Percentiles rank a stretch among this genome's conserved stretches.
Conservation (phyloP, 2,797 vertebrate species). For the Lophura swinhoii region DNA sequence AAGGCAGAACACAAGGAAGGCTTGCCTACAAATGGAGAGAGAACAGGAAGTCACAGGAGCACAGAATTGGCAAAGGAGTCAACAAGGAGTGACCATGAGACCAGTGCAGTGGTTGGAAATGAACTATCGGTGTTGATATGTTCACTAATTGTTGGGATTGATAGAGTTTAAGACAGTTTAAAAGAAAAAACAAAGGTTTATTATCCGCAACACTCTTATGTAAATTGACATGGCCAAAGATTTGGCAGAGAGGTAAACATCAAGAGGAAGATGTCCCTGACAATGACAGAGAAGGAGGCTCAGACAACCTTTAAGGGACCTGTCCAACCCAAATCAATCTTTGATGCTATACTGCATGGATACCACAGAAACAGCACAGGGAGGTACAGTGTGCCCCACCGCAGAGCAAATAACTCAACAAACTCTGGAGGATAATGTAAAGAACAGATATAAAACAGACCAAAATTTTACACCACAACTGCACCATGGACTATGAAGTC, state of each 20-base stretch:
- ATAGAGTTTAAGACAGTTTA: not conserved
- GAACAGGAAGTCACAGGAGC: not conserved
- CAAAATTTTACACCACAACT: not conserved
- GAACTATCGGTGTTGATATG: not conserved
- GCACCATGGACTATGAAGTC: accelerated
- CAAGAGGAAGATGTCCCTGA: not conserved
- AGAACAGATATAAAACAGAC: not conserved
- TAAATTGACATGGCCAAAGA: not conserved
- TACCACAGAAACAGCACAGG: not conserved
- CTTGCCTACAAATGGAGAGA: too few relatives aligned
- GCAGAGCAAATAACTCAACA: not conserved
- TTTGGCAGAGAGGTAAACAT: not conserved
- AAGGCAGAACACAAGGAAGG: not conserved
- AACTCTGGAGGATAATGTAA: not conserved
- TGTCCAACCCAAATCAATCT: not conserved
- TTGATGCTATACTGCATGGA: not conserved
- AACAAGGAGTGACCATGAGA: accelerated
- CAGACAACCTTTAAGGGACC: not conserved
- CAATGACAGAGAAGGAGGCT: too few relatives aligned
- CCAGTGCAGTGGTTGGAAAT: not conserved
- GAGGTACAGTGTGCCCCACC: too few relatives aligned
- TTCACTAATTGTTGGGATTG: not conserved
- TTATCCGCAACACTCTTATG: not conserved
- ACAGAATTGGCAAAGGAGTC: not conserved
- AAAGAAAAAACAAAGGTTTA: not conserved